Evolutionary conservation across 2,113 vertebrate species (phyloP), one percentile per base, ranked within the genome.

Genomic region (Cebidichthys violaceus): DNA sequence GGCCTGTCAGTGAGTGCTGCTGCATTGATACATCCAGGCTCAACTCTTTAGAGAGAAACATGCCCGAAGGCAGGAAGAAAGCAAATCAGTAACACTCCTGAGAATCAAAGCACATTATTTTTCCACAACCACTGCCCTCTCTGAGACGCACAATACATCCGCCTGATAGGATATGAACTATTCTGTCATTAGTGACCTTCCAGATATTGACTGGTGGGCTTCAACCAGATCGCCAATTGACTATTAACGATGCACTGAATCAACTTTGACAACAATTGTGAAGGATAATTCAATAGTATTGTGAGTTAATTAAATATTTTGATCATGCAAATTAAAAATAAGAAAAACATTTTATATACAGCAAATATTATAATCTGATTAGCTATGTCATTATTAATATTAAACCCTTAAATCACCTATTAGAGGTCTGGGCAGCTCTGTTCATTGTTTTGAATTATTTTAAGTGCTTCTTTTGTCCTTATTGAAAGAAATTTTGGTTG

Each of bases 51-150:
- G 64, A 81, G 70, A 75, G 87, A 88, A 79, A 91, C 85, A 79
- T 77, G 85, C 81, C 77, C 66, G 29, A 68, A 89, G 86, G 85
- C 83, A 65, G 66, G 75, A 82, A 82, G 79, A 88, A 90, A 87
- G 88, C 76, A 88, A 86, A 89, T 87, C 70, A 78, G 70, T 75
- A 75, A 70, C 76, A 64, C 78, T 82, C 70, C 68, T 83, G 75
- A 81, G 75, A 90, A 84, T 88, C 84, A 76, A 85, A 85, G 57
- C 81, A 81, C 79, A 88, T 87, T 85, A 75, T 85, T 84, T 88
- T 86, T 69, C 69, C 43, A n/a, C 57, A 78, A 59, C 52, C 68
- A 27, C 39, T 60, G 27, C 64, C 79, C 67, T 79, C 35, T 81
- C 57, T 43, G 45, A 50, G 62, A 68, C 37, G 24, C 39, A 59